Base-by-base conservation (phyloP, 2,113 vertebrate species). In the Microtus oregoni region DNA sequence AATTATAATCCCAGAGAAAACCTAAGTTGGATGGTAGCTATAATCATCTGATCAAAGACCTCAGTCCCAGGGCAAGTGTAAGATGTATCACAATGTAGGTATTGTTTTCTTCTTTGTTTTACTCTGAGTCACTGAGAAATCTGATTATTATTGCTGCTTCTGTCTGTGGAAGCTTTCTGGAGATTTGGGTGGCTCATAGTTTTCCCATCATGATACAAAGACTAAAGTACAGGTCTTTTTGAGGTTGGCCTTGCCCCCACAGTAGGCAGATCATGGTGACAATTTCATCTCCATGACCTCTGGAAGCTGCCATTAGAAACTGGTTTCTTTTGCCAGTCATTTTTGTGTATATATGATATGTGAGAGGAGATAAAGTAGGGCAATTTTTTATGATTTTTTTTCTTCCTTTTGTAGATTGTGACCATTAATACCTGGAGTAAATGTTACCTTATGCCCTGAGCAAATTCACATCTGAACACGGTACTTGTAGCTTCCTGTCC, bases 291-390 rank as follows among this genome's bases (percentile, higher is more conserved):
- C 81, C 1, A 1, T 86, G 90, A 93, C 86, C 90, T 92, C 70
- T 65, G 70, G 70, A 95, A 96, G 44, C 70, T 92, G 88, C 94
- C 91, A 96, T 97, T 96, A 94, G 83, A 94, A 96, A 91, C 82
- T 81, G 70, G 65, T 52, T 95, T 76, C 83, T 96, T 96, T 90
- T 20, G 1, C 75, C 78, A 75, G 68, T 93, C 78, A 87, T 91
- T 96, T 96, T 76, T 79, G 41, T 88, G 35, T 90, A 35, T 82
- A n/a, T 55, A 15, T 79, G 93, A 63, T 63, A 87, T 85, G 79
- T 79, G 83, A 97, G 50, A 55, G 96, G 52, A 95, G 88, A 94
- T 55, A 96, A 94, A 96, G 81, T 73, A 65, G 85, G 88, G 67
- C 70, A 38, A 83, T 94, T 78, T 96, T 63, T 28, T 83, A 52